Conservation (phyloP, 2,113 vertebrate species). For the Gymnocephalus cernua region DNA sequence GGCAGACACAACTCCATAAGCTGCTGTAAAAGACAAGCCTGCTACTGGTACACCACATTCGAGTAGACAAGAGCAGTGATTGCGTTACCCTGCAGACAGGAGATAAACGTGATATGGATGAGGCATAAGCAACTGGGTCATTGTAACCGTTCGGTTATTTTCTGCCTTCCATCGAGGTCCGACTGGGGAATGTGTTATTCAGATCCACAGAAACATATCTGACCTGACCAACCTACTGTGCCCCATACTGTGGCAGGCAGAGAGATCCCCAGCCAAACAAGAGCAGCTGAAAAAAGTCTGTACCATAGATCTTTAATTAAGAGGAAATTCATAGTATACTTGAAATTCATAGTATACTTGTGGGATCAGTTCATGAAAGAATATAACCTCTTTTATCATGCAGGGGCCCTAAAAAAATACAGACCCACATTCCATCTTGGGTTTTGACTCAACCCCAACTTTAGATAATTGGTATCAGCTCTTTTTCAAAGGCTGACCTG, state of each 20-base stretch:
- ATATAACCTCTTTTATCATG: slow-evolving; percentile 4
- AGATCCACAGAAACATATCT: slow-evolving; percentile 5
- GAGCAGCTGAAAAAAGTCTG: background rate
- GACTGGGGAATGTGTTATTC: slow-evolving; percentile 14
- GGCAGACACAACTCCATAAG: slow-evolving; percentile 3
- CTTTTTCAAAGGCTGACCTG: slow-evolving; percentile 32
- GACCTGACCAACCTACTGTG: slow-evolving; percentile 14
- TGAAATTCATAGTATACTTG: background rate
- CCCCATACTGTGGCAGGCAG: slow-evolving; percentile 6
- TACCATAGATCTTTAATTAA: background rate
- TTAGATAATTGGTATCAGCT: slow-evolving; percentile 15
- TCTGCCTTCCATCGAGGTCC: slow-evolving; percentile 2
- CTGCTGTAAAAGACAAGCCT: background rate
- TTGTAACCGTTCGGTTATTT: background rate
- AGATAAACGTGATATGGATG: slow-evolving; percentile 20
- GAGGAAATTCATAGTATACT: slow-evolving; percentile 5
- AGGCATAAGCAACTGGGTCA: slow-evolving; percentile 15
- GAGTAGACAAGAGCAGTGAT: slow-evolving; percentile 23
- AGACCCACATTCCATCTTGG: slow-evolving; percentile 22
- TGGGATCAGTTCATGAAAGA: slow-evolving; percentile 2
- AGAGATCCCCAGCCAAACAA: slow-evolving; percentile 1
- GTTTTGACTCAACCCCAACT: background rate
- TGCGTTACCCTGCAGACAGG: slow-evolving; percentile 7
- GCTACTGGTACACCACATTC: background rate
- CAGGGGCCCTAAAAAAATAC: slow-evolving; percentile 15